phyloP scores from a whole-genome alignment of 2,113 vertebrate species.

The Mirounga angustirostris region DNA sequence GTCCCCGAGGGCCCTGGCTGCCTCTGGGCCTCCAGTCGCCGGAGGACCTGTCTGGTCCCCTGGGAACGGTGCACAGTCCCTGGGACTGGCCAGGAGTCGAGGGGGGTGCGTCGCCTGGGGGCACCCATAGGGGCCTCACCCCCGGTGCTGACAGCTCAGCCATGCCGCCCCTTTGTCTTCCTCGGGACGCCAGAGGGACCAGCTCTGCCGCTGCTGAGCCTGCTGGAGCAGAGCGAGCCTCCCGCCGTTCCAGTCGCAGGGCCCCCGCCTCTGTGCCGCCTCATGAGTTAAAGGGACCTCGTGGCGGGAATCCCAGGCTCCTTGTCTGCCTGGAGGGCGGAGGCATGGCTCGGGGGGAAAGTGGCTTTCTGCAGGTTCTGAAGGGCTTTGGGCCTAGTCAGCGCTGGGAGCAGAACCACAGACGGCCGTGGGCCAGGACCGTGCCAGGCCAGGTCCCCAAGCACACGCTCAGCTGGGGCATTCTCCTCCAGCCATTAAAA shows the following conservation, averaged over 20 bases:
- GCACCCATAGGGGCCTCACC: not conserved
- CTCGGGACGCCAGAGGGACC: not conserved
- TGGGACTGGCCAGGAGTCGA: no score
- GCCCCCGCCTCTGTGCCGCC: not conserved
- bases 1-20: not conserved
- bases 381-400: not conserved
- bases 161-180: not conserved
- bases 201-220: not conserved
- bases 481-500: not conserved
- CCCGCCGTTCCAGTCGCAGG: rapidly evolving
- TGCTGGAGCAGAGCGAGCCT: not conserved
- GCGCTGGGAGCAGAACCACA: no score
- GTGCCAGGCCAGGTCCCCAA: rapidly evolving
- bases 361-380: not conserved
- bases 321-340: not conserved
- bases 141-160: not conserved
- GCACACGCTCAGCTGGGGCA: not conserved
- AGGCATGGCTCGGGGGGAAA: no score
- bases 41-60: not conserved
- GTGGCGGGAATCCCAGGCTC: not conserved
- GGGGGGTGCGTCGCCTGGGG: not conserved
- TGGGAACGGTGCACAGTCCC: not conserved
- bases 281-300: no score
- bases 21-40: no score
- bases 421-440: not conserved